Evolutionary conservation across 2,888 invertebrate genomes (phyloP).

Genomic region (Drosophila ezoana): DNA sequence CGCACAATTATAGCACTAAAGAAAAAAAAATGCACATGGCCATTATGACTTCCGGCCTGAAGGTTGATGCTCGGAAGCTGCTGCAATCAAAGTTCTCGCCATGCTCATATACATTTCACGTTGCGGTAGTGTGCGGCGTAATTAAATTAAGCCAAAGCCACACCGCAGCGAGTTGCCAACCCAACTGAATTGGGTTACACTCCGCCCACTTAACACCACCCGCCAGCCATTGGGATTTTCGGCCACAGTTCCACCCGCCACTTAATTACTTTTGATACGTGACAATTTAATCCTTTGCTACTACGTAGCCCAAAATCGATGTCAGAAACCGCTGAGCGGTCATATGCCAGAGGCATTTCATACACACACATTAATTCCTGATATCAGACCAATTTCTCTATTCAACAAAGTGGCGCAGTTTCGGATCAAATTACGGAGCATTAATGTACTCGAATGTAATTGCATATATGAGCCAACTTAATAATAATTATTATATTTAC

Average conservation of each 20-base stretch:
- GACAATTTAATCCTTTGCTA: slow-evolving; percentile 65
- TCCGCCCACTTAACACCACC: slow-evolving; percentile 9
- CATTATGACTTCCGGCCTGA: slow-evolving; percentile 35
- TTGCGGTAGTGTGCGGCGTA: slow-evolving; percentile 41
- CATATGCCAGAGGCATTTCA: slow-evolving; percentile 1
- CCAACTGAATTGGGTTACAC: slow-evolving; percentile 53
- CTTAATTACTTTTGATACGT: slow-evolving; percentile 72
- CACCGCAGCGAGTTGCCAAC: slow-evolving; percentile 38
- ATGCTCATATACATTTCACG: slow-evolving; percentile 32
- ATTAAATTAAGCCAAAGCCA: slow-evolving; percentile 66
- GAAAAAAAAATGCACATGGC: slow-evolving; percentile 31
- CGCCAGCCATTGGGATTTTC: slow-evolving; percentile 25
- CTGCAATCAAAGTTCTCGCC: slow-evolving; percentile 43
- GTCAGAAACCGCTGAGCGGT: slow-evolving; percentile 29
- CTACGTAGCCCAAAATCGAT: slow-evolving; percentile 47
- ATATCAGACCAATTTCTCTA: slow-evolving; percentile 11
- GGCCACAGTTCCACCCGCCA: slow-evolving; percentile 46
- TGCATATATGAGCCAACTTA: background rate
- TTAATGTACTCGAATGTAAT: slow-evolving; percentile 14
- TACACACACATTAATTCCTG: slow-evolving; percentile 16
- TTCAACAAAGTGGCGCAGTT: slow-evolving; percentile 2
- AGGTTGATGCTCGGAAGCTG: slow-evolving; percentile 18
- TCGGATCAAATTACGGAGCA: slow-evolving; percentile 4
- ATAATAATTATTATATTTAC: slow-evolving; percentile 3
- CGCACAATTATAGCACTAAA: slow-evolving; percentile 45